Base-by-base conservation (phyloP, 2,113 vertebrate species). In the Polypterus senegalus region DNA sequence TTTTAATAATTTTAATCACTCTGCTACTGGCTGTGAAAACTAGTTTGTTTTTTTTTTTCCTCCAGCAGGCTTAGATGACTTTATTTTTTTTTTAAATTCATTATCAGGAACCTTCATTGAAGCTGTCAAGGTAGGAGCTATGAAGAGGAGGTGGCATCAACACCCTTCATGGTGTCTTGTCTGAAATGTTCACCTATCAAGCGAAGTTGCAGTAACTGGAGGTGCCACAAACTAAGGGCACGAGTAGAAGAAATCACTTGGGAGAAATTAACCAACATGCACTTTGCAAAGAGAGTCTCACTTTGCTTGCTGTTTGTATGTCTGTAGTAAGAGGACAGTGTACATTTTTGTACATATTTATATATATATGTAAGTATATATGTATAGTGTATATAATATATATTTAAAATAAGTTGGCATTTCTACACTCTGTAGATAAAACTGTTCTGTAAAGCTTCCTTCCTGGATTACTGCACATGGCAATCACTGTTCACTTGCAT, bases 381-480 rank as follows among this genome's bases (percentile, higher is more conserved):
- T 27, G 27, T 27, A 27, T 27, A 27, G 27, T 27, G 27, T 27
- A 27, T 27, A 27, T 27, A 27, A 55, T 55, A 55, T 55, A 10
- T 55, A 55, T 55, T 11, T 11, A 55, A 11, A 10, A 6, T 11
- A 9, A 55, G 9, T 55, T 55, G 10, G 54, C 56, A 57, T 43
- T 57, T 45, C 43, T 6, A 7, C 4, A 57, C 56, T 45, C 56
- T 54, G 56, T 6, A 53, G 63, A 65, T 54, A 11, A 54, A 48
- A 52, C 46, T 60, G 73, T 76, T 80, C 74, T 62, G 69, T 78
- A 73, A 70, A 69, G 62, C 70, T 76, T 11, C 67, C 65, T 69
- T 79, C 73, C 72, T 70, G 77, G 75, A 77, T 74, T 80, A 76
- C 76, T 86, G 83, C 83, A 84, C 76, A 82, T 73, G 82, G 80